Conservation (phyloP, 1,140 invertebrate species). For the Panulirus ornatus region DNA sequence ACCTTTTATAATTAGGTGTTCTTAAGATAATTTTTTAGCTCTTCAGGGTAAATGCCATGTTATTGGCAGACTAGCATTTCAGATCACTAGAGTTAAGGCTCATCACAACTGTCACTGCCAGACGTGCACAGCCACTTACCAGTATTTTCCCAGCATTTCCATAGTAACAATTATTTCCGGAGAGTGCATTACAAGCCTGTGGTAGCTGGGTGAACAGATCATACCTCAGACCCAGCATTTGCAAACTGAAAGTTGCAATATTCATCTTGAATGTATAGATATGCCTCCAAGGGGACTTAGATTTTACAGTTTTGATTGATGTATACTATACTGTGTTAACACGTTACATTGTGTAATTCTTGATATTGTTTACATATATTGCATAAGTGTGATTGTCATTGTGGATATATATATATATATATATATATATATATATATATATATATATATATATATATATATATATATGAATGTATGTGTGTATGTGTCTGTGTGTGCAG, state of each 20-base stretch:
- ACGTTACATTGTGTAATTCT: neutral
- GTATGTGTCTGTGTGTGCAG: no score
- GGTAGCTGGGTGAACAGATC: slow-evolving; percentile 20
- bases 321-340: neutral
- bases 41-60: slow-evolving; percentile 41
- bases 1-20: slow-evolving; percentile 5
- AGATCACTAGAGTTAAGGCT: slow-evolving; percentile 38
- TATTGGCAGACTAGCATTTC: slow-evolving; percentile 29
- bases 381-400: no score
- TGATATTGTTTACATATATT: neutral
- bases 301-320: neutral
- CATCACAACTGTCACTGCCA: slow-evolving; percentile 66
- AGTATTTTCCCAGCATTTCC: slow-evolving; percentile 67
- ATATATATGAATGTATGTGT: no score
- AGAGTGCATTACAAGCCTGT: slow-evolving; percentile 65
- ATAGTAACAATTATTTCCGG: slow-evolving; percentile 55
- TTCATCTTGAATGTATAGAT: neutral
- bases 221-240: neutral
- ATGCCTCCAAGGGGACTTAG: neutral
- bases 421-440: no score
- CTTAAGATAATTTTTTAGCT: slow-evolving; percentile 33
- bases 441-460: no score
- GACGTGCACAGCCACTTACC: slow-evolving; percentile 66
- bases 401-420: no score
- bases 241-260: neutral